These are phyloP conservation scores for Troilus luridus DNA, from an alignment of 2,888 invertebrate genomes.

Conservation along the genomic window DNA sequence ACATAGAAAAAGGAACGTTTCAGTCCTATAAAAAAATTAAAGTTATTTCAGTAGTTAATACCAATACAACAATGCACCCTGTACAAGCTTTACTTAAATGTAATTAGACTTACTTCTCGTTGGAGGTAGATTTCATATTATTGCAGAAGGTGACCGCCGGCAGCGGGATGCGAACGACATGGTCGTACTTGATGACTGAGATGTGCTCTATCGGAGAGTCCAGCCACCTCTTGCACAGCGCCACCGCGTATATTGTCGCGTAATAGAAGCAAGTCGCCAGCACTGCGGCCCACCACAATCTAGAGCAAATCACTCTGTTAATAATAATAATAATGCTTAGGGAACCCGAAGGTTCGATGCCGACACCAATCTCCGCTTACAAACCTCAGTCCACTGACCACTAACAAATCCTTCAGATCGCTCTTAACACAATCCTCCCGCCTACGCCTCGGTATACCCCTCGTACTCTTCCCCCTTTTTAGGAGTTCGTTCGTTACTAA, in stretches of 20 bases:
- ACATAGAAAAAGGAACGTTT: not conserved
- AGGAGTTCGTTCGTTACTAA: too few species aligned
- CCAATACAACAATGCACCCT: not conserved
- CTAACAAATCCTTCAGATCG: too few species aligned
- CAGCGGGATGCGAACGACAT: not conserved
- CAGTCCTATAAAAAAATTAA: not conserved
- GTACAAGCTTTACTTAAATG: not conserved
- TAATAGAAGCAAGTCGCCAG: constrained; percentile 1
- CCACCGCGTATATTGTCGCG: constrained; percentile 8
- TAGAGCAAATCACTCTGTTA: not conserved
- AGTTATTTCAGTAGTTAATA: not conserved
- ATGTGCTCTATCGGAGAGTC: constrained; percentile 5
- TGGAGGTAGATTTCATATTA: constrained; percentile 18
- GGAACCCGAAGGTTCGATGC: not conserved
- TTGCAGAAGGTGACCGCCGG: constrained; percentile 42
- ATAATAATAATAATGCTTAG: not conserved
- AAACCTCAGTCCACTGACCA: too few species aligned
- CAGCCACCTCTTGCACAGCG: not conserved
- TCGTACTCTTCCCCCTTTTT: too few species aligned
- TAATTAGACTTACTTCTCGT: not conserved
- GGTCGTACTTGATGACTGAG: constrained; percentile 6
- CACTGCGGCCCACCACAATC: constrained; percentile 39
- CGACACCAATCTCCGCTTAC: too few species aligned
- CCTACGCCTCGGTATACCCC: too few species aligned
- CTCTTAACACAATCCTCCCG: too few species aligned